A percentile compares a stretch with the other conserved stretches of the same genome.
These are phyloP conservation scores for Cecidostiba fungosa DNA, from an alignment of 2,888 invertebrate genomes.

Conservation along the genomic window DNA sequence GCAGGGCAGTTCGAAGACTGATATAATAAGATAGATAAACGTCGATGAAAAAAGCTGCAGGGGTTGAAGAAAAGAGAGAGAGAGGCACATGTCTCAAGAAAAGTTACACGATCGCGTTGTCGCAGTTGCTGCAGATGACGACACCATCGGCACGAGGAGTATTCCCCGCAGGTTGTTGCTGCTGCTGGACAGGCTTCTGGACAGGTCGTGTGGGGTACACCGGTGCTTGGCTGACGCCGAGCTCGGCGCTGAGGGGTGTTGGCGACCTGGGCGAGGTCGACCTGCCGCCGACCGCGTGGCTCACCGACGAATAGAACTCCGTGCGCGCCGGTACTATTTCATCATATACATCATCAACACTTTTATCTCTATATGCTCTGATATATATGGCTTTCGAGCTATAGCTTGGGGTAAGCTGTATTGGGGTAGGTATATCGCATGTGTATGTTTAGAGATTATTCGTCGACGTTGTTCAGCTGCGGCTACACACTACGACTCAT, in stretches of 20 bases:
- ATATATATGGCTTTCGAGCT: neutral
- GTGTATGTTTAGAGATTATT: neutral
- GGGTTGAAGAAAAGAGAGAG: neutral
- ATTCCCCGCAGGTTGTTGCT: slow-evolving; percentile 34
- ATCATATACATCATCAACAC: neutral
- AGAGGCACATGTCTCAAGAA: neutral
- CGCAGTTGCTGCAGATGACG: slow-evolving; percentile 91
- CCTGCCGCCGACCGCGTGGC: slow-evolving; percentile 87
- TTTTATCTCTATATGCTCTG: neutral
- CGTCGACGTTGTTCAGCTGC: slow-evolving; percentile 51
- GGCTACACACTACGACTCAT: slow-evolving; percentile 18
- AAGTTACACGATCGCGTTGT: slow-evolving; percentile 90
- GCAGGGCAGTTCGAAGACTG: neutral
- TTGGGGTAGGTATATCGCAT: neutral
- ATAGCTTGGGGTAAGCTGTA: neutral
- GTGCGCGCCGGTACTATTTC: slow-evolving; percentile 77
- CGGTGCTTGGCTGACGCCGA: slow-evolving; percentile 70
- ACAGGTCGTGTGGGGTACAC: neutral
- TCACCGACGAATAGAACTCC: slow-evolving; percentile 88
- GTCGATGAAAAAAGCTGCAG: neutral
- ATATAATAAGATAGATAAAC: neutral
- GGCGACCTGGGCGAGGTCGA: slow-evolving; percentile 83
- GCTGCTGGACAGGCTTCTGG: slow-evolving; percentile 8
- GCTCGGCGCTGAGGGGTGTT: slow-evolving; percentile 81
- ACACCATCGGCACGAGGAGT: slow-evolving; percentile 63